Base-by-base conservation (phyloP, 2,113 vertebrate genomes). In the Rhinogobius similis region DNA sequence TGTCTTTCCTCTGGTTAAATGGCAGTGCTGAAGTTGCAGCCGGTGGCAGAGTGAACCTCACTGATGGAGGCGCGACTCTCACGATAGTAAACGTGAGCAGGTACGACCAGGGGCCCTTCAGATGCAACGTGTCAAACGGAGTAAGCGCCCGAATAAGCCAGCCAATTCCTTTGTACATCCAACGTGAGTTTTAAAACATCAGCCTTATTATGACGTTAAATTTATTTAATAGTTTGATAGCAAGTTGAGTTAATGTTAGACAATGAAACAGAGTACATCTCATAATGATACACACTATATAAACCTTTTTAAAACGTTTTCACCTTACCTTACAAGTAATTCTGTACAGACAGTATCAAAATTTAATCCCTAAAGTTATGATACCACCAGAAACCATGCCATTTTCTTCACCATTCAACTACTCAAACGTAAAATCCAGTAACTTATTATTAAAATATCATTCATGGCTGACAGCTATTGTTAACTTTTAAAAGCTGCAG, bases 11-110 rank as follows among this genome's bases (percentile, higher is more conserved):
- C n/a, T 86, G 84, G 83, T 27, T 79, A 27, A 87, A 83, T 46
- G 55, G 73, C 67, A 88, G 79, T 81, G 78, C 80, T 78, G 73
- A 79, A 74, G 62, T 90, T 21, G 78, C 67, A 69, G 24, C 43
- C 50, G 70, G 79, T 41, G 80, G 72, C 13, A 67, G 85, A 78
- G 81, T 90, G 66, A 81, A 81, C 24, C 14, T 91, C 69, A 83
- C 69, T 44, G 73, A 78, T 67, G 83, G 77, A 52, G 62, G 50
- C 65, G 29, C 67, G 3, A 79, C 21, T 62, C 76, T 91, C 53
- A 87, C 46, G 36, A 72, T 64, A 55, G 50, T 27, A 61, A 75
- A 5, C 16, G 82, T 88, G 68, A 74, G 53, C 16, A 81, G 86
- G 56, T 67, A 65, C 39, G 79, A 81, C 29, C 21, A 29, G 29